Base-by-base conservation (phyloP, 2,797 vertebrate species). In the Helostoma temminkii region DNA sequence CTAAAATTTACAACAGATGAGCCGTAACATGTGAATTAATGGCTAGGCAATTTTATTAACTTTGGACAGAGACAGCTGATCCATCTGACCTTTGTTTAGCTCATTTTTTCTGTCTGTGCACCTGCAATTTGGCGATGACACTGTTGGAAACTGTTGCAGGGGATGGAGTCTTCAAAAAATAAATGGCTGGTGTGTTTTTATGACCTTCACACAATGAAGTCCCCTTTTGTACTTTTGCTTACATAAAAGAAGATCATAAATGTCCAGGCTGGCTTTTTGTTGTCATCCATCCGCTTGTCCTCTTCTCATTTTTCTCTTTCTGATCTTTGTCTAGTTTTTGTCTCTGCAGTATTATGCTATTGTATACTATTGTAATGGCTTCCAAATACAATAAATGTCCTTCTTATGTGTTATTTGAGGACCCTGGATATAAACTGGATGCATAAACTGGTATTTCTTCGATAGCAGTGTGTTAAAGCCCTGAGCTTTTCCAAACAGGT, bases 171-270 rank as follows among this genome's bases (percentile, higher is more conserved):
- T 87, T 83, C 5, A 49, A 69, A 68, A 85, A 89, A 86, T 84
- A 82, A 88, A 89, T 78, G 22, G 45, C 63, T 28, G 70, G 14
- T 49, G 80, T 91, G 80, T 86, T 89, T 84, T 88, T 70, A 34
- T 74, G 83, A 83, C 88, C 85, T 87, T 85, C 64, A 1, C 80
- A 22, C 30, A 16, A 22, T 56, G 80, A 24, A 53, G 63, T 45
- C 30, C 57, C 41, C 47, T 66, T 68, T 68, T 75, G 76, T 66
- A 55, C 84, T 81, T 73, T 63, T 0, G 32, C 71, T 77, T 42
- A 75, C 71, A 87, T 81, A 22, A 61, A 76, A 81, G 47, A 30
- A 61, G 54, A 76, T 63, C n/a, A 52, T 63, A 45, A 71, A 26
- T 6, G 41, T 37, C 41, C 53, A 80, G 61, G 67, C 71, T 69